Percentiles rank a stretch among this genome's conserved stretches.
Evolutionary conservation across 1,140 invertebrate genomes (phyloP).

Genomic region (Pseudachorutes palmiensis): DNA sequence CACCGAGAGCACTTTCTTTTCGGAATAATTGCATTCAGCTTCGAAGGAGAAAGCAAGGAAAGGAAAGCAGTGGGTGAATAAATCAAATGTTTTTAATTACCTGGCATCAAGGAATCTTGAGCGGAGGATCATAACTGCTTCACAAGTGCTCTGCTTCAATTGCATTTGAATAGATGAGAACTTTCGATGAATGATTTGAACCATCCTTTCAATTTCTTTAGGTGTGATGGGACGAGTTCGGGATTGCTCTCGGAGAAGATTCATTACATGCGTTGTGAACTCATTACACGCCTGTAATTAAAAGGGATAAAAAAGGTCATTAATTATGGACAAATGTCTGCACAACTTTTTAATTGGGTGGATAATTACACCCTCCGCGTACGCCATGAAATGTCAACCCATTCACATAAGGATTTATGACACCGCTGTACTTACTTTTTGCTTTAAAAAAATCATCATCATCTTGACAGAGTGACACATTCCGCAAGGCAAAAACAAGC

Average conservation of each 20-base stretch:
- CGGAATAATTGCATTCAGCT: neutral
- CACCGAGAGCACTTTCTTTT: neutral
- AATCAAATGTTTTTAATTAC: slow-evolving; percentile 42
- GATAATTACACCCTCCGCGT: neutral
- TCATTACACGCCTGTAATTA: slow-evolving; percentile 88
- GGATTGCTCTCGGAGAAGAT: slow-evolving; percentile 92
- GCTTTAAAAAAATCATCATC: no score
- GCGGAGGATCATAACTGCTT: slow-evolving; percentile 99
- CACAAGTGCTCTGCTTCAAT: slow-evolving; percentile 98
- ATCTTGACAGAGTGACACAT: no score
- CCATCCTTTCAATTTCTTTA: slow-evolving; percentile 99
- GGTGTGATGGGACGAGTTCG: slow-evolving; percentile 90
- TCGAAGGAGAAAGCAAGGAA: neutral
- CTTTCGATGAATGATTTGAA: slow-evolving; percentile 98
- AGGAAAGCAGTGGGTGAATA: neutral
- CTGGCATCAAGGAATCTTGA: slow-evolving; percentile 89
- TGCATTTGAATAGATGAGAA: slow-evolving; percentile 99
- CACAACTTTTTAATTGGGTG: neutral
- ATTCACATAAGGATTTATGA: neutral
- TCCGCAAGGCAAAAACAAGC: no score
- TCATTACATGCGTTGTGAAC: slow-evolving; percentile 99
- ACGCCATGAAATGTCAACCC: neutral
- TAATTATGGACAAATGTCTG: neutral
- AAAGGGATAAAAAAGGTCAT: slow-evolving; percentile 14
- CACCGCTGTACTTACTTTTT: neutral